Evolutionary conservation across 2,113 vertebrate genomes (phyloP), one percentile per base, ranked within the genome.

Genomic region (Pogona vitticeps): DNA sequence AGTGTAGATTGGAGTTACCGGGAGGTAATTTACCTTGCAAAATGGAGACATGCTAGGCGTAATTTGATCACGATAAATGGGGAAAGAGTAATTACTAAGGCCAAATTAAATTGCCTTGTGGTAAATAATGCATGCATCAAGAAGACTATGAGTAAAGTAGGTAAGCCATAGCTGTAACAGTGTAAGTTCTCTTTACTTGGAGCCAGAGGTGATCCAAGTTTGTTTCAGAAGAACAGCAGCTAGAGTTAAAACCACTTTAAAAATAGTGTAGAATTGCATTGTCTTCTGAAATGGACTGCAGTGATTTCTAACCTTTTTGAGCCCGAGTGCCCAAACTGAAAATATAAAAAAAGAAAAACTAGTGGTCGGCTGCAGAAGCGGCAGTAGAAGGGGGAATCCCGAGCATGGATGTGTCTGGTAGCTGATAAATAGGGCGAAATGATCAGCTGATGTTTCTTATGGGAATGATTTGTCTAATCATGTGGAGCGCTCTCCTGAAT

Each of bases 101-200:
- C 0, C 80, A 28, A 89, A 84, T 77, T 83, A 89, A 88, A 61
- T 56, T 90, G 88, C 52, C 65, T 36, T 1, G 0, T 61, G n/a
- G 56, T 87, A 93, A 92, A 92, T 90, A 42, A 89, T 84, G 52
- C 85, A 84, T 83, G n/a, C 75, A 72, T 3, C 70, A 76, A 80
- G 10, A 79, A 68, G 76, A 31, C 72, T 65, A 12, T 59, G 88
- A 87, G 5, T 33, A 72, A 83, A 88, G 36, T 1, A 75, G 3
- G 0, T 78, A 82, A 84, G 80, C 40, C 75, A 21, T 80, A 38
- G 56, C 70, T 38, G 56, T 36, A 46, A 63, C 56, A 15, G 38
- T 78, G 21, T 18, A 77, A 58, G 12, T 21, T 4, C 14, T 8
- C 3, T 76, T 83, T 78, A 28, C 6, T 82, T 26, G 6, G 8